A percentile compares a stretch with the other conserved stretches of the same genome.
phyloP scores from a whole-genome alignment of 1,140 invertebrate species.

The Cryptotermes secundus region DNA sequence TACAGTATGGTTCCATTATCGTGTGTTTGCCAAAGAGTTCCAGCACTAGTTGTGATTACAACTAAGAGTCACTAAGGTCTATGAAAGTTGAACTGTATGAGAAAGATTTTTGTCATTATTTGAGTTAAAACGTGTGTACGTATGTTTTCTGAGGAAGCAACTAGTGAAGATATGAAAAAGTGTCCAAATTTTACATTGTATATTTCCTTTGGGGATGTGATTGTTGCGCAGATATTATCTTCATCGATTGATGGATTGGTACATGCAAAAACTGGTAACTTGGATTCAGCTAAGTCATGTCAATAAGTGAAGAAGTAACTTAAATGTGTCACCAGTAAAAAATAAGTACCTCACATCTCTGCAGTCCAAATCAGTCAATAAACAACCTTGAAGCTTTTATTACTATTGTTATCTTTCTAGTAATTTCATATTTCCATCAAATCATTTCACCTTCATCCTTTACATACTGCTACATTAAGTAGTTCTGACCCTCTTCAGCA shows the following conservation, averaged over 20 bases:
- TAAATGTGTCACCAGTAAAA: neutral
- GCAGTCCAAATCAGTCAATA: slow-evolving; percentile 16
- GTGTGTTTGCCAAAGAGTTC: neutral
- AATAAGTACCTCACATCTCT: slow-evolving; percentile 16
- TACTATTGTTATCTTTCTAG: neutral
- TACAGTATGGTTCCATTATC: neutral
- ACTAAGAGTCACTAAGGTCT: neutral
- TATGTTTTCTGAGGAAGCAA: slow-evolving; percentile 12
- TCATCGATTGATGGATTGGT: neutral
- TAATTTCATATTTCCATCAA: neutral
- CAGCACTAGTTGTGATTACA: neutral
- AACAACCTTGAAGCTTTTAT: slow-evolving; percentile 20
- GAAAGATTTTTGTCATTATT: slow-evolving; percentile 2
- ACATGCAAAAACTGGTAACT: neutral
- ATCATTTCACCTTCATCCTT: neutral
- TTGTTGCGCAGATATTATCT: slow-evolving; percentile 14
- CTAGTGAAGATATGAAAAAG: neutral
- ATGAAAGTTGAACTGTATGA: neutral
- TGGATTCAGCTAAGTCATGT: slow-evolving; percentile 20
- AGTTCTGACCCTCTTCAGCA: no score
- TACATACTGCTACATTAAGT: no score
- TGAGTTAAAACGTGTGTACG: neutral
- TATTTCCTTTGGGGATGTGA: slow-evolving; percentile 12
- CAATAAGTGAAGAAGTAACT: neutral
- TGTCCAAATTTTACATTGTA: neutral